Evolutionary conservation across 2,797 vertebrate species (phyloP), one percentile per base, ranked within the genome.

Genomic region (Cichlasoma orientale): DNA sequence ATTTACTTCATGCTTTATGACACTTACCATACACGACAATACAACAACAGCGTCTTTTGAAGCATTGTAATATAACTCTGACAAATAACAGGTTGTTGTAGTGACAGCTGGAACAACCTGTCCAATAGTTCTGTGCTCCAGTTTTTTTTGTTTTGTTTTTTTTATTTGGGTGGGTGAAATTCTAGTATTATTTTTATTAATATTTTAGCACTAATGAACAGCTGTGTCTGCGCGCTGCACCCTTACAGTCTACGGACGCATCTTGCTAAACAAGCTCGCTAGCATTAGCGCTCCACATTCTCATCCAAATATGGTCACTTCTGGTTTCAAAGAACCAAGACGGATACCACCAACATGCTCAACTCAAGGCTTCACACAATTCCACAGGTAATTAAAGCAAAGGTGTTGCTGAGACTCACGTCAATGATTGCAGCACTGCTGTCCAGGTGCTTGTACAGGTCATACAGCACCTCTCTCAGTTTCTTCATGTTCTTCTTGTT

Each of bases 401-500:
- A 38, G 7, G 23, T 41, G 13, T 7, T 16, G 53, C 27, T 31
- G 66, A 75, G 68, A 96, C 97, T 97, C 82, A 99, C 98, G 78
- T 99, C 98, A 76, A 98, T 99, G 88, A 99, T 96, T 5, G 97
- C 95, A 10, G 97, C 97, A 50, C 98, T 98, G 96, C 98, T 99
- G 93, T 99, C 98, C 87, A 99, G 96, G 79, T 99, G 97, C 85
- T 99, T 98, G 93, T 99, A 99, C 13, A 99, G 90, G 8, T 98
- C 98, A 57, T 97, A 93, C 75, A 98, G 93, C 80, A 99, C 97
- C 91, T 99, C 98, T 87, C 98, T 94, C 89, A 99, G 94, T 89
- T 97, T 99, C 95, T 99, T 99, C 97, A 99, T 97, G 85, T 97
- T 99, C 93, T 98, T 99, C 95, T 98, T 99, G 90, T 96, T 98